phyloP scores from a whole-genome alignment of 2,888 invertebrate genomes.

The Synanthedon vespiformis region DNA sequence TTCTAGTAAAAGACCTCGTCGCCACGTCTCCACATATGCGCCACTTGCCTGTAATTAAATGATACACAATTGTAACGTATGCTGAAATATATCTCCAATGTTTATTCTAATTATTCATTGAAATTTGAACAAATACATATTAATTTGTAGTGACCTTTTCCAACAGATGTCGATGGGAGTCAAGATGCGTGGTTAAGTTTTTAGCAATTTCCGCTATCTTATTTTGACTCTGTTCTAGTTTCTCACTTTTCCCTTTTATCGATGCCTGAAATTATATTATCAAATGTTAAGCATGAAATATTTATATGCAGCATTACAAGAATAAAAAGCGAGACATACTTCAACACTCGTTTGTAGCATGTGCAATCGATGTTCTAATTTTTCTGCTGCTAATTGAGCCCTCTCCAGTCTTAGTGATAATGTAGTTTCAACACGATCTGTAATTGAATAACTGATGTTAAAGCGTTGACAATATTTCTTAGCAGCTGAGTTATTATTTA shows the following conservation, averaged over 20 bases:
- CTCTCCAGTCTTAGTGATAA: conserved; percentile 57
- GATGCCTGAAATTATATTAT: conserved; percentile 37
- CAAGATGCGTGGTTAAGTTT: conserved; percentile 51
- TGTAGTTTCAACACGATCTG: conserved; percentile 61
- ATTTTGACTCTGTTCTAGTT: conserved; percentile 46
- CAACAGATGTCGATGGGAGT: conserved; percentile 42
- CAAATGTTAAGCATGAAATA: not conserved
- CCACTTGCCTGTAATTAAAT: conserved; percentile 63
- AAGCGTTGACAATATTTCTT: too few relatives aligned
- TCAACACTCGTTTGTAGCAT: conserved; percentile 58
- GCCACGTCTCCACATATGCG: conserved; percentile 74
- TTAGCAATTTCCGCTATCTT: conserved; percentile 46
- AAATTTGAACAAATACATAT: not conserved
- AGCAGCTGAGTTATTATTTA: too few relatives aligned
- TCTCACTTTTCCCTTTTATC: conserved; percentile 54
- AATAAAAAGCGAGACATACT: conserved; percentile 19
- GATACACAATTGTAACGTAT: not conserved
- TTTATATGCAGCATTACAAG: not conserved
- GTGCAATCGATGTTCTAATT: conserved; percentile 55
- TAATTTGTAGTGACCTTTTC: conserved; percentile 42
- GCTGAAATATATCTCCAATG: not conserved
- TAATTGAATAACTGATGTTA: conserved; percentile 14
- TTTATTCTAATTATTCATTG: not conserved
- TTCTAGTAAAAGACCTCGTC: conserved; percentile 58
- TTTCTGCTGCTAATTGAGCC: conserved; percentile 60